Conservation (phyloP, 2,797 vertebrate genomes). For the Channallabes apus region DNA sequence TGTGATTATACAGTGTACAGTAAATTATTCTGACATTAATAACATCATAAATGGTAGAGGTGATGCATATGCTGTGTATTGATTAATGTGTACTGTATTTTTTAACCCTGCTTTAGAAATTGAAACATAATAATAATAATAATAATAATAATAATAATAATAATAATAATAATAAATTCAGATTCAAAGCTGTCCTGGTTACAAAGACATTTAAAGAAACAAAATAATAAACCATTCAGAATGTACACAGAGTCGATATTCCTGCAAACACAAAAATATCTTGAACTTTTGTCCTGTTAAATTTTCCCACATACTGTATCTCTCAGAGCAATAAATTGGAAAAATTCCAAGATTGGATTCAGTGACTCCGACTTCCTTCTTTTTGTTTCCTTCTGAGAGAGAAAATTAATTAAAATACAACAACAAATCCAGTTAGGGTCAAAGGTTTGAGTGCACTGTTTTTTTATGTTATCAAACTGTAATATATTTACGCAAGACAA, state of each 20-base stretch:
- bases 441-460: background rate
- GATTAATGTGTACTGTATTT: background rate
- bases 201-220: background rate
- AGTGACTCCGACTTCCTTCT: conserved; percentile 3
- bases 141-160: no score
- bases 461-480: conserved; percentile 2
- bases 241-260: conserved; percentile 27
- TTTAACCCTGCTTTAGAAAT: background rate
- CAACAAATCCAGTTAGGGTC: conserved; percentile 15
- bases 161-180: background rate
- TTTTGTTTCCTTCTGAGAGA: conserved; percentile 28
- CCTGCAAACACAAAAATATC: conserved; percentile 26
- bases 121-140: no score
- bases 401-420: conserved; percentile 31
- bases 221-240: conserved; percentile 19
- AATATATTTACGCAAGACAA: conserved; percentile 18
- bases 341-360: conserved; percentile 16
- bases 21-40: background rate
- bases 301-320: conserved; percentile 17
- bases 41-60: background rate
- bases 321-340: conserved; percentile 25
- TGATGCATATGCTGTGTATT: background rate
- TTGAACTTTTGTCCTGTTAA: conserved; percentile 25
- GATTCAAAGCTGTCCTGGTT: background rate
- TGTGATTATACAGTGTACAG: background rate